Evolutionary conservation across 1,140 invertebrate genomes (phyloP).

Genomic region (Monomorium pharaonis): DNA sequence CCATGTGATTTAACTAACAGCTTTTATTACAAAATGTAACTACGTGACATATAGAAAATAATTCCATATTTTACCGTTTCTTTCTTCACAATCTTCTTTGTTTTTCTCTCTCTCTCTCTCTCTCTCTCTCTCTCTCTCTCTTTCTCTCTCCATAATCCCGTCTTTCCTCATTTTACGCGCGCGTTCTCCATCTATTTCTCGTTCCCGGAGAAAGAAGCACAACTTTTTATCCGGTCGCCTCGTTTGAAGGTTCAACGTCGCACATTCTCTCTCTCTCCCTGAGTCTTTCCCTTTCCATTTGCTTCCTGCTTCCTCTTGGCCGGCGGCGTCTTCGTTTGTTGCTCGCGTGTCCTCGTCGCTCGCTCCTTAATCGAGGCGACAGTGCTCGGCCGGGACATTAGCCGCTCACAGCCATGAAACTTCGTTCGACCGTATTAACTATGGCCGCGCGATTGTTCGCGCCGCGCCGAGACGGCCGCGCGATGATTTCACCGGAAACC

Average conservation of each 20-base stretch:
- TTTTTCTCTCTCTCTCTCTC: too few species aligned
- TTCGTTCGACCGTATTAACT: conserved; percentile 68
- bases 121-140: too few species aligned
- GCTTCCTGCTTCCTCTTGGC: conserved; percentile 3
- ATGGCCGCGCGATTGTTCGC: conserved; percentile 56
- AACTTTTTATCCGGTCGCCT: conserved; percentile 28
- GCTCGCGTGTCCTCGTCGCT: conserved; percentile 38
- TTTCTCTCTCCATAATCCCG: conserved; percentile 21
- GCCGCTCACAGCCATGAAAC: conserved; percentile 62
- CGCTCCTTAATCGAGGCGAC: conserved; percentile 66
- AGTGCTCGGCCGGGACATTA: conserved; percentile 43
- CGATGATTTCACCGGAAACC: conserved; percentile 71
- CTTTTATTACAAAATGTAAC: conserved; percentile 4
- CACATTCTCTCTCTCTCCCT: conserved; percentile 18
- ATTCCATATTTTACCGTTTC: neutral
- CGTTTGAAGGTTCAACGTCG: conserved; percentile 46
- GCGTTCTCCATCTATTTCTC: conserved; percentile 18
- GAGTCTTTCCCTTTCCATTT: neutral
- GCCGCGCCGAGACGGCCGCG: conserved; percentile 44
- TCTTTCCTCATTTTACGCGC: neutral
- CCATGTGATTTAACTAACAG: conserved; percentile 8
- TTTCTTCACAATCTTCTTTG: neutral
- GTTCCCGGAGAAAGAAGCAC: neutral
- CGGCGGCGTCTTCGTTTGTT: conserved; percentile 30
- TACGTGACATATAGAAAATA: conserved; percentile 78